phyloP scores from a whole-genome alignment of 1,140 invertebrate species.

The Potamilus streckersoni region DNA sequence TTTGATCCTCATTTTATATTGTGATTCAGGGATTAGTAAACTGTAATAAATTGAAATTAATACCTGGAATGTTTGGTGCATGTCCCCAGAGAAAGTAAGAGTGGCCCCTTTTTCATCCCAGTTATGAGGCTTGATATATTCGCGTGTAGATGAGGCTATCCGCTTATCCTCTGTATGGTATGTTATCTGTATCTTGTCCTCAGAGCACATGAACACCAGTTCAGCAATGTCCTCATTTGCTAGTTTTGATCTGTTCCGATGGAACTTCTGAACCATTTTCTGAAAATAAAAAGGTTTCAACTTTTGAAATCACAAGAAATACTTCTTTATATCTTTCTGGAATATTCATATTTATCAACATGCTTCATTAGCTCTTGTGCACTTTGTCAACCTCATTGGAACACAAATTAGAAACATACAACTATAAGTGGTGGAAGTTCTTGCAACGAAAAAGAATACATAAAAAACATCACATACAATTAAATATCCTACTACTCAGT shows the following conservation, averaged over 20 bases:
- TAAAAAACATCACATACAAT: no score
- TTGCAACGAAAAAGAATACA: no score
- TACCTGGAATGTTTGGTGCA: slow-evolving; percentile 67
- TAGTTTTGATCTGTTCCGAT: slow-evolving; percentile 54
- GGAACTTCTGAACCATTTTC: slow-evolving; percentile 67
- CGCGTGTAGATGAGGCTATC: slow-evolving; percentile 65
- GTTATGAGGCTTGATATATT: slow-evolving; percentile 67
- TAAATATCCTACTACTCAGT: no score
- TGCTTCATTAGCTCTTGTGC: neutral
- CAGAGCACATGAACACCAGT: slow-evolving; percentile 61
- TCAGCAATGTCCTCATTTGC: slow-evolving; percentile 66
- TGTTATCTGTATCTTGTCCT: slow-evolving; percentile 65
- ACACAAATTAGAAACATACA: slow-evolving; percentile 4
- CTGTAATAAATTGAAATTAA: neutral
- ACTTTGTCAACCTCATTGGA: neutral
- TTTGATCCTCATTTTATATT: no score
- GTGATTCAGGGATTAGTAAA: no score
- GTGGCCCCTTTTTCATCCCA: slow-evolving; percentile 66
- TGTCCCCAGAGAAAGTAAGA: slow-evolving; percentile 61
- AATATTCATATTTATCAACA: neutral
- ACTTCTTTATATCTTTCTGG: neutral
- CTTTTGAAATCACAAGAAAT: slow-evolving; percentile 3
- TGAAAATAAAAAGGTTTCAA: slow-evolving; percentile 32
- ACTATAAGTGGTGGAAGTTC: neutral
- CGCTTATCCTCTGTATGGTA: slow-evolving; percentile 66